Evolutionary conservation across 2,113 vertebrate genomes (phyloP).

Genomic region (Silurus asotus): DNA sequence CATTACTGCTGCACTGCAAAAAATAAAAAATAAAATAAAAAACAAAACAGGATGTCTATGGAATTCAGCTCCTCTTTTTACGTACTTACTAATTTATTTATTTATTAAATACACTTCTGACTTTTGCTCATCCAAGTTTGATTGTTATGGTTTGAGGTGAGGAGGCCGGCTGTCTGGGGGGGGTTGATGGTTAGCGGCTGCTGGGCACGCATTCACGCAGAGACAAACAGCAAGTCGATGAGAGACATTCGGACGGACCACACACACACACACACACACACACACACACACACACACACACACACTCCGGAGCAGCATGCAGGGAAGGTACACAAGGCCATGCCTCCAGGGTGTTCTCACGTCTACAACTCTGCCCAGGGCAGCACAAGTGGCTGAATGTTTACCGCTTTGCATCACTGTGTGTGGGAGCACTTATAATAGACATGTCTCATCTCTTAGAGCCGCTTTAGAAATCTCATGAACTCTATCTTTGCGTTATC

Average conservation of each 20-base stretch:
- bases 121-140: slow-evolving; percentile 31
- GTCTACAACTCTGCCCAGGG: slow-evolving; percentile 23
- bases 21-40: slow-evolving; percentile 29
- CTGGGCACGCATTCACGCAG: slow-evolving; percentile 34
- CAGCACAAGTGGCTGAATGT: slow-evolving; percentile 20
- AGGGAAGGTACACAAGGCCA: slow-evolving; percentile 39
- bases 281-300: slow-evolving; percentile 30
- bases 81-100: no score
- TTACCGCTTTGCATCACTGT: slow-evolving; percentile 28
- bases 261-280: slow-evolving; percentile 42
- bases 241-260: slow-evolving; percentile 43
- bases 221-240: slow-evolving; percentile 46
- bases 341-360: slow-evolving; percentile 41
- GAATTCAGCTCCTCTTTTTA: slow-evolving; percentile 13
- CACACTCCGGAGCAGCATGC: slow-evolving; percentile 20
- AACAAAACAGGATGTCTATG: neutral
- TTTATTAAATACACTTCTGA: neutral
- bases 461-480: slow-evolving; percentile 19
- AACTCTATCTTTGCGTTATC: neutral
- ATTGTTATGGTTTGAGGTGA: slow-evolving; percentile 26
- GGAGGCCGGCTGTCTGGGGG: slow-evolving; percentile 28
- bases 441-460: neutral
- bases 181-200: slow-evolving; percentile 28
- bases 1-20: slow-evolving; percentile 25
- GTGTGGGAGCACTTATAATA: slow-evolving; percentile 24